Evolutionary conservation across 2,113 vertebrate species (phyloP).

Genomic region (Myotis brandtii): DNA sequence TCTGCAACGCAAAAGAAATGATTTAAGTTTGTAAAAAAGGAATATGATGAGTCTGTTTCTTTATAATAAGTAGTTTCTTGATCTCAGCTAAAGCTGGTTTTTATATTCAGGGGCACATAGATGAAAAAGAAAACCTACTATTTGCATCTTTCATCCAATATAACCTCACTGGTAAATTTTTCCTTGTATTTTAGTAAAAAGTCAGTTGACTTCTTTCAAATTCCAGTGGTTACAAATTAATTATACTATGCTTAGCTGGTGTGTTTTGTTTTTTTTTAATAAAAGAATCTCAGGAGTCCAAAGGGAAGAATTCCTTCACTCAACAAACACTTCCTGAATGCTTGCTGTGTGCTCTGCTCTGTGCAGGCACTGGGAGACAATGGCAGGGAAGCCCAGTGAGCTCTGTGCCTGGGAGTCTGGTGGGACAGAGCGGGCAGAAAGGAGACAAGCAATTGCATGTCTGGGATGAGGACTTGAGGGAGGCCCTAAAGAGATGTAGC

Average conservation of each 20-base stretch:
- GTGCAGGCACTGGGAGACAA: rapidly evolving
- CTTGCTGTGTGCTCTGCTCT: too few species aligned
- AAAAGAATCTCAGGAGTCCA: not conserved
- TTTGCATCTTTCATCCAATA: not conserved
- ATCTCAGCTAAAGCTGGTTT: constrained; percentile 7
- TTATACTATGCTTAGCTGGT: not conserved
- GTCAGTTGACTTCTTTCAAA: constrained; percentile 47
- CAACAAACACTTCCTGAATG: not conserved
- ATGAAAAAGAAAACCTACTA: constrained; percentile 15
- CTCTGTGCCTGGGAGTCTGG: rapidly evolving
- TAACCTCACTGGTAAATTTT: not conserved
- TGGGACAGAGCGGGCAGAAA: not conserved
- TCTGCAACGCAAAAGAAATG: not conserved
- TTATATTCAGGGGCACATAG: constrained; percentile 15
- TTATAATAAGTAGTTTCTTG: constrained; percentile 18
- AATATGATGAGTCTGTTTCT: not conserved
- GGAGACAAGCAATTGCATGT: rapidly evolving
- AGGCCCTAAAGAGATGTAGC: not conserved
- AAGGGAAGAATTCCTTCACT: not conserved
- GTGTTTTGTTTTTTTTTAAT: not conserved
- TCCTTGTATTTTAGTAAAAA: constrained; percentile 51
- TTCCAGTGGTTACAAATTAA: constrained; percentile 24
- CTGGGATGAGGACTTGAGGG: too few species aligned
- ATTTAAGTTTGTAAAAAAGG: not conserved
- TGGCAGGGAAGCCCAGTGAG: rapidly evolving